Percentiles rank a stretch among this genome's conserved stretches.
Conservation (phyloP, 2,797 vertebrate species). For the Smutsia gigantea region DNA sequence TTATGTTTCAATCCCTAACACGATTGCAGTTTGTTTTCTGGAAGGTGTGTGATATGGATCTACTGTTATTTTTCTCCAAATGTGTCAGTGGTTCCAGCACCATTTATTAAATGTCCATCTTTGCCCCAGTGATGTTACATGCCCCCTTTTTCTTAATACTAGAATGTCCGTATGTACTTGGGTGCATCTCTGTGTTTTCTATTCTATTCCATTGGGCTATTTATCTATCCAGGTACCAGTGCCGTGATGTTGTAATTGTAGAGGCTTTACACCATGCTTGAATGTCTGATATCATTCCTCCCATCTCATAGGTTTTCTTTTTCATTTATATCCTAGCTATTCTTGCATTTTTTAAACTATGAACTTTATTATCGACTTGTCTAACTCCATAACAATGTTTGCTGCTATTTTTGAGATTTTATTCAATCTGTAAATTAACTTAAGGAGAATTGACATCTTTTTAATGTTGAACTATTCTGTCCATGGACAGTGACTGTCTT, state of each 20-base stretch:
- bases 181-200: background rate
- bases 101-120: no score
- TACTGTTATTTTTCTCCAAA: no score
- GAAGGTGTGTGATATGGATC: background rate
- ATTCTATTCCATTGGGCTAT: background rate
- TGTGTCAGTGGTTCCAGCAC: background rate
- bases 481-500: background rate
- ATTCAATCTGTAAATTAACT: background rate
- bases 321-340: background rate
- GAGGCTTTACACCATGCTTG: background rate
- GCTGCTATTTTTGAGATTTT: background rate
- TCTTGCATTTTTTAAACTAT: background rate
- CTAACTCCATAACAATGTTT: background rate
- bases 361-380: background rate
- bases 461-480: background rate
- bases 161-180: background rate
- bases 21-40: no score
- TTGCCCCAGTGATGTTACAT: background rate
- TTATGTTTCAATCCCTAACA: no score
- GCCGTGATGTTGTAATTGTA: background rate
- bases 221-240: background rate
- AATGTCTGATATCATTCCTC: background rate
- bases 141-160: background rate
- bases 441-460: background rate
- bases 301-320: background rate